Evolutionary conservation across 2,888 invertebrate genomes (phyloP), one percentile per base, ranked within the genome.

Genomic region (Rhorus exstirpatorius): DNA sequence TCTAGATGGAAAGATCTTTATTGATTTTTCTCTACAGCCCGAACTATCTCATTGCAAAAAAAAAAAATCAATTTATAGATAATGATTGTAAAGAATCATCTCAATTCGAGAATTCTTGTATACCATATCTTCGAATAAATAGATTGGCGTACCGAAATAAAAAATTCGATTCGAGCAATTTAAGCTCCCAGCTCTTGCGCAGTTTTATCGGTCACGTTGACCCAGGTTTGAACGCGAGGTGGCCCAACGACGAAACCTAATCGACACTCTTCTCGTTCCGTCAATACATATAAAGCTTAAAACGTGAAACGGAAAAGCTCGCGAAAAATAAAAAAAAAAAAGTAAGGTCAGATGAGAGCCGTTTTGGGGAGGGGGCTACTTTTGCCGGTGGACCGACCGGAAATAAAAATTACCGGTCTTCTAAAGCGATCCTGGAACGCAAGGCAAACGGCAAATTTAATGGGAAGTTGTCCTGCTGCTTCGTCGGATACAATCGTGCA

Each of bases 361-460:
- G 71, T 77, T 82, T 78, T 61, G 55, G n/a, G n/a, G n/a, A n/a
- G n/a, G n/a, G n/a, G 12, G 31, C 60, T 49, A 41, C 58, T 67
- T 71, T 84, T 49, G 60, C 58, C 19, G 61, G 55, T 49, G 81
- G 61, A 46, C 63, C 63, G 81, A 78, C 78, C 81, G 81, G 81
- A 81, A 81, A 53, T 41, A 1, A 72, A 78, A 81, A 81, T 81
- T 81, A 77, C 81, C 81, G 81, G 81, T 74, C 46, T 53, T 46
- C 31, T 38, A 65, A 65, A 65, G 49, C 51, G 21, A 8, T 17
- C 58, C 14, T 21, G 44, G 51, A 24, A 44, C 49, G 10, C 51
- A 58, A 44, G 67, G 78, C 63, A 74, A 81, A 81, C 81, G 78
- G 63, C 38, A 81, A 81, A 81, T 81, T 81, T 74, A 68, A 81